Percentiles rank a stretch among this genome's conserved stretches.
Conservation (phyloP, 2,113 vertebrate species). For the Dipodomys spectabilis region DNA sequence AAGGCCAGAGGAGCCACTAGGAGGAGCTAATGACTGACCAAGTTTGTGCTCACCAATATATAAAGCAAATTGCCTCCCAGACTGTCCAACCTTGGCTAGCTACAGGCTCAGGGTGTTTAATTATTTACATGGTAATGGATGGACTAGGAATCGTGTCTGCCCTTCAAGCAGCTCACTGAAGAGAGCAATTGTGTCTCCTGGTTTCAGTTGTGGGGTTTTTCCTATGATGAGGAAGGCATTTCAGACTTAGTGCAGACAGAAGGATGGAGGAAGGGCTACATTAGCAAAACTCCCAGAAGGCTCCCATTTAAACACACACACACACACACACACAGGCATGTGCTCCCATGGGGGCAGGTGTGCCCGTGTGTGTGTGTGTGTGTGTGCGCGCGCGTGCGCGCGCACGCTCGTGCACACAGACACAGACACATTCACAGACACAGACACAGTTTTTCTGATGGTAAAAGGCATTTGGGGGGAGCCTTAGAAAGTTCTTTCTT, state of each 20-base stretch:
- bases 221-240: conserved; percentile 15
- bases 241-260: conserved; percentile 46
- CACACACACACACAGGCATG: neutral
- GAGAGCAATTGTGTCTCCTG: conserved; percentile 32
- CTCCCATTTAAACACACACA: conserved; percentile 22
- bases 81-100: neutral
- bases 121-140: conserved; percentile 80
- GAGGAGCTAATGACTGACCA: conserved; percentile 79
- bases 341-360: too few relatives aligned
- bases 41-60: conserved; percentile 8
- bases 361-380: too few relatives aligned
- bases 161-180: conserved; percentile 60
- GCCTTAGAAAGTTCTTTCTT: neutral
- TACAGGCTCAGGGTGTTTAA: conserved; percentile 65
- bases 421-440: neutral
- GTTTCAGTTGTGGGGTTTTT: neutral
- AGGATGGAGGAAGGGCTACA: conserved; percentile 42
- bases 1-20: conserved; percentile 69
- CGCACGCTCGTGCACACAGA: too few relatives aligned
- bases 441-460: neutral
- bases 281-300: conserved; percentile 43
- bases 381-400: too few relatives aligned
- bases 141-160: conserved; percentile 57
- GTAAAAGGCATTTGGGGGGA: neutral
- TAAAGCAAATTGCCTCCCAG: conserved; percentile 57